Evolutionary conservation across 1,140 invertebrate genomes (phyloP), one percentile per base, ranked within the genome.

Genomic region (Metaphire vulgaris): DNA sequence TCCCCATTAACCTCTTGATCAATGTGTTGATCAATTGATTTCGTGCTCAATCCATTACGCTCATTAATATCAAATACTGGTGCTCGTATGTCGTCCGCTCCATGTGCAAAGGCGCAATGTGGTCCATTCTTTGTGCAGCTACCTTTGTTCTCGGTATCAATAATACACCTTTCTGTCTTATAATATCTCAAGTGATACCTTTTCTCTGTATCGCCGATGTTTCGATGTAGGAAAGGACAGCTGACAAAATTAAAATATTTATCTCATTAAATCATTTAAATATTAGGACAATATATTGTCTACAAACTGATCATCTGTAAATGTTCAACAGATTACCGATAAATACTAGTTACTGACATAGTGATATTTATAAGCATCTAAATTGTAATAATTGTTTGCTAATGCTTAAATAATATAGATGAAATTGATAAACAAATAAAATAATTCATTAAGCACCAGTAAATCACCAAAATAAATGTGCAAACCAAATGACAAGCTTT

Each of bases 81-180:
- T 33, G 94, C 93, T 82, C 97, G 90, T 79, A 98, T 89, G 88
- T 99, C 96, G 81, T 93, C 92, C 80, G 93, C 91, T 65, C 96
- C 96, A 87, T 99, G 97, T 0, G 97, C 97, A 88, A 98, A 99
- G 21, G 97, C 96, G 89, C 97, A 99, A 30, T 73, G 72, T 29
- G 41, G 28, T 28, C 72, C 97, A 89, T 99, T 99, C 88, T 99
- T 99, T 0, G 94, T 93, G 87, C 97, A 99, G 83, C 93, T 92
- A 56, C 96, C 97, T 80, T 95, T 90, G 56, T 91, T 89, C 85
- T 99, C 96, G 16, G 96, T 98, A 83, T 98, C 96, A 88, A 98
- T 94, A 1, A 98, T 95, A 88, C 97, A 99, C 90, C 97, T 97
- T 81, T 95, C 97, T 29, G 96, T 98, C 87, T 99, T 99, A 87